Conservation (phyloP, 2,888 invertebrate genomes). For the Lycophotia porphyrea region DNA sequence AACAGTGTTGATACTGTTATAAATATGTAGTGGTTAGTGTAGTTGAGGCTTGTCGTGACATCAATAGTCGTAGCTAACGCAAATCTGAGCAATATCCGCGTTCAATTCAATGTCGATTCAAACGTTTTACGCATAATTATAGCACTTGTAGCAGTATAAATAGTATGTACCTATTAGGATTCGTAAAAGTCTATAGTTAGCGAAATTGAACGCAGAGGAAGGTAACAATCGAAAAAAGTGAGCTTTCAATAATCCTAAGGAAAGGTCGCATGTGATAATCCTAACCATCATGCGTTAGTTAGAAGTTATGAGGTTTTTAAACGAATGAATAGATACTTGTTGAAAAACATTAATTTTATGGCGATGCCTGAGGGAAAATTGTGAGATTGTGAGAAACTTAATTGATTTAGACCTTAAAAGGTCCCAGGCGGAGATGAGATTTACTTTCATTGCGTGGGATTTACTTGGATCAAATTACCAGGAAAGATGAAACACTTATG, state of each 20-base stretch:
- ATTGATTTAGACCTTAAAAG: not conserved
- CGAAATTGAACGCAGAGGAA: not conserved
- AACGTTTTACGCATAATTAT: constrained; percentile 9
- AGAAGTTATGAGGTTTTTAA: too few relatives aligned
- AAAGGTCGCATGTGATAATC: not conserved
- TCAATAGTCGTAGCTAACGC: constrained; percentile 26
- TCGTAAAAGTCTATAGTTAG: constrained; percentile 11
- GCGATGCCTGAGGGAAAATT: not conserved
- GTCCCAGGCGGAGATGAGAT: not conserved
- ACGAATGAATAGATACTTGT: not conserved
- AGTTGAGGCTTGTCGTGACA: constrained; percentile 36
- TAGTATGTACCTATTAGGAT: not conserved
- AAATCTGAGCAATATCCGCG: constrained; percentile 35
- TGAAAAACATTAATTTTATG: not conserved
- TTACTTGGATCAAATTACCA: not conserved
- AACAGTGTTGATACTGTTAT: constrained; percentile 43
- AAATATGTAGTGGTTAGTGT: constrained; percentile 40
- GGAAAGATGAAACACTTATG: not conserved
- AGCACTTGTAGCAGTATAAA: not conserved
- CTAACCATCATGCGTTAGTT: not conserved
- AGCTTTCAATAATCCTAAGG: too few relatives aligned
- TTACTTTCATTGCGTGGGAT: not conserved
- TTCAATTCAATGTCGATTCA: constrained; percentile 21
- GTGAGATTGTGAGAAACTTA: too few relatives aligned
- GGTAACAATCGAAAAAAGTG: not conserved